Evolutionary conservation across 2,888 invertebrate species (phyloP).

Genomic region (Ormyrus nitidulus): DNA sequence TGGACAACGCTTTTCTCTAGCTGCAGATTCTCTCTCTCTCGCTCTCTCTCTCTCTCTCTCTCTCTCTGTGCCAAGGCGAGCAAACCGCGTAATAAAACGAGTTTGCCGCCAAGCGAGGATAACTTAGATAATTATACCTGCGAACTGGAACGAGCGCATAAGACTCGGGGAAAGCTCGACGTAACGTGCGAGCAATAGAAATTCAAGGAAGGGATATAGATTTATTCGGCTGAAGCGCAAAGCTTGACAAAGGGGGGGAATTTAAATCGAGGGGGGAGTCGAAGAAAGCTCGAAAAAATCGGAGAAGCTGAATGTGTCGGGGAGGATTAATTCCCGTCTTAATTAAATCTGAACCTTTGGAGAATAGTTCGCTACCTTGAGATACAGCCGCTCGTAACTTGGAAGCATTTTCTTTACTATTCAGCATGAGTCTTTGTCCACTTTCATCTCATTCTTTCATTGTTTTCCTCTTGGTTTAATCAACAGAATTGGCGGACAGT

Average conservation of each 20-base stretch:
- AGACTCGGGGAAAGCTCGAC: not conserved
- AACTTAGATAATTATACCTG: conserved; percentile 42
- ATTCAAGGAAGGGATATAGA: not conserved
- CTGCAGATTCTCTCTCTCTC: too few relatives aligned
- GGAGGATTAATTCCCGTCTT: not conserved
- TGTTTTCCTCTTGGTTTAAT: not conserved
- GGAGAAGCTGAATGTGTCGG: not conserved
- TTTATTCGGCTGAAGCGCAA: not conserved
- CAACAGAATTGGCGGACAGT: not conserved
- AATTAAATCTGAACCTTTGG: conserved; percentile 1
- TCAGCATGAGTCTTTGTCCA: not conserved
- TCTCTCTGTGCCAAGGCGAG: not conserved
- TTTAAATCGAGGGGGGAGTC: too few relatives aligned
- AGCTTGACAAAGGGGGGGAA: not conserved
- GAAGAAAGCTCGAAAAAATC: not conserved
- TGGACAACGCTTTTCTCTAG: conserved; percentile 12
- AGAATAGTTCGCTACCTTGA: not conserved
- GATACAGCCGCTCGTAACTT: not conserved
- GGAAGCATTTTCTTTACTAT: not conserved
- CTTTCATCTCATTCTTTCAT: not conserved
- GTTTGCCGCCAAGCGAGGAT: conserved; percentile 1
- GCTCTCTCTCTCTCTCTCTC: too few relatives aligned
- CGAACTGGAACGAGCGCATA: conserved; percentile 7
- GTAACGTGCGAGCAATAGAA: not conserved
- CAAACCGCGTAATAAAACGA: conserved; percentile 45